Evolutionary conservation across 2,113 vertebrate species (phyloP), one percentile per base, ranked within the genome.

Genomic region (Tenrec ecaudatus): DNA sequence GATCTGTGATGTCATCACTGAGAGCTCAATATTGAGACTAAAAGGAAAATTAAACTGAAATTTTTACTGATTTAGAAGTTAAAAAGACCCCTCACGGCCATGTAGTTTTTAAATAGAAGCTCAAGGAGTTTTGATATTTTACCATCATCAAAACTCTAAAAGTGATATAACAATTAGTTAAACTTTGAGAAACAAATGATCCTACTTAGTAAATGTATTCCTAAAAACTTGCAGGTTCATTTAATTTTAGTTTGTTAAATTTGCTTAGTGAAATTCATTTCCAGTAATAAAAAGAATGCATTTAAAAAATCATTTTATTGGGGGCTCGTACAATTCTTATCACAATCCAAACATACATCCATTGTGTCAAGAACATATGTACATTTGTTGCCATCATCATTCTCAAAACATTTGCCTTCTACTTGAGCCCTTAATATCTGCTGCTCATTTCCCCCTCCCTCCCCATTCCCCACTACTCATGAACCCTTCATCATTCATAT

Each of bases 21-120:
- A 19, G 47, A 86, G 6, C 36, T 91, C 22, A 84, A n/a, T 89
- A 77, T 8, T 86, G 38, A 87, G 58, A 82, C 22, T 91, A 36
- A 73, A 88, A 95, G 77, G 58, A 93, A 93, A 93, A 85, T 78
- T 77, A 83, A 83, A 4, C 58, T 92, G 57, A 76, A n/a, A 19
- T 53, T 94, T 91, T 85, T 83, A 80, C 22, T 90, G 66, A 33
- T 66, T 93, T 93, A 89, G 85, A 94, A 92, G 84, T 31, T 31
- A 82, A 89, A 89, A 91, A n/a, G 40, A 33, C 10, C 77, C 20
- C 16, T 43, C 60, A 93, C 91, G 64, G 36, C 14, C 25, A 82
- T 83, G 84, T 3, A 88, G 16, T 76, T 95, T 93, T 95, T 88
- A 93, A 93, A 69, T 53, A 90, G 58, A 82, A 9, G 25, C 6